phyloP scores from a whole-genome alignment of 2,113 vertebrate genomes.

The Paraplagusia blochii region DNA sequence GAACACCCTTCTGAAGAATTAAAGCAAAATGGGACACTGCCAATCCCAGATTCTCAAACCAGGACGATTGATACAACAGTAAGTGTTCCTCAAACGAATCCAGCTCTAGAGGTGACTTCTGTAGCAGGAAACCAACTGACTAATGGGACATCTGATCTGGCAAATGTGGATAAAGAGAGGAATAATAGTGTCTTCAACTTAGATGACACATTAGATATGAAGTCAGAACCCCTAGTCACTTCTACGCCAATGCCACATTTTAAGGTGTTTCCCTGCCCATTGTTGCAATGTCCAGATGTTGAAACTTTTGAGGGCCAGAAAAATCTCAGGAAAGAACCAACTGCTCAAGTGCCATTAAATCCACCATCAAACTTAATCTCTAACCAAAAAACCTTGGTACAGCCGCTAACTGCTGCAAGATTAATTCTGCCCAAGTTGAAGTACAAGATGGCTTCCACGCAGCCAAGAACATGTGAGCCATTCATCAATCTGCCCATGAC shows the following conservation, averaged over 20 bases:
- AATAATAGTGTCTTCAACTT: conserved; percentile 30
- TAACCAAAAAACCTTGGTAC: conserved; percentile 42
- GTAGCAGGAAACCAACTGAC: background rate
- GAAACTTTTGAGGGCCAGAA: conserved; percentile 7
- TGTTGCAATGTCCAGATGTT: background rate
- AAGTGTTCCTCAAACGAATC: conserved; percentile 5
- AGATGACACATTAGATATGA: conserved; percentile 53
- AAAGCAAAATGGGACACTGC: background rate
- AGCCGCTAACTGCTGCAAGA: background rate
- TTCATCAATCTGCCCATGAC: conserved; percentile 14
- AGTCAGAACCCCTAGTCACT: conserved; percentile 14
- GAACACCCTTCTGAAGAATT: background rate
- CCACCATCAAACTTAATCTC: conserved; percentile 35
- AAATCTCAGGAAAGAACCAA: conserved; percentile 23
- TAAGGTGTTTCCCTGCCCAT: conserved; percentile 8
- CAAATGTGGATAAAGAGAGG: background rate
- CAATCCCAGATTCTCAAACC: background rate
- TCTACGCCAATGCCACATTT: conserved; percentile 54
- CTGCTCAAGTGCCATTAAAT: background rate
- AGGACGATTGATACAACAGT: conserved; percentile 5
- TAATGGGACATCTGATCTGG: background rate
- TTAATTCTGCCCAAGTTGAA: conserved; percentile 25
- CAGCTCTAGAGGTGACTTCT: conserved; percentile 1
- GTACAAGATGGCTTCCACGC: conserved; percentile 14
- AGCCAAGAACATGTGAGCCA: conserved; percentile 6